These are phyloP conservation scores for Manduca sexta DNA, from an alignment of 1,140 invertebrate genomes.

Conservation along the genomic window DNA sequence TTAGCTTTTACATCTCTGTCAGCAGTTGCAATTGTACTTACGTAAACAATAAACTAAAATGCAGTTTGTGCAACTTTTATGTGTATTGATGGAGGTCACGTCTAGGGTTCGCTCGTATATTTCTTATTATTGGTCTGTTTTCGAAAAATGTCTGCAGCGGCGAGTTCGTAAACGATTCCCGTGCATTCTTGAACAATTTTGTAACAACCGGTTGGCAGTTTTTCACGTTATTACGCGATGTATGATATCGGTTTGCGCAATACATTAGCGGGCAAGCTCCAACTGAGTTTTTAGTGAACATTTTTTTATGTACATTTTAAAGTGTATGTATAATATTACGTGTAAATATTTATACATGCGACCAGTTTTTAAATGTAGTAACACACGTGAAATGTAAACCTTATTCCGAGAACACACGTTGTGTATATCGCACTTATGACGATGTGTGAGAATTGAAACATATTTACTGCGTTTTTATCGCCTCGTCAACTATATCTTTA, in stretches of 20 bases:
- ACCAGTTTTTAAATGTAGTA: not conserved
- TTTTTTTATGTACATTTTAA: conserved; percentile 2
- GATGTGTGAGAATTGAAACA: not conserved
- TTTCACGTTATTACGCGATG: conserved; percentile 9
- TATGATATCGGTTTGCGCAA: conserved; percentile 10
- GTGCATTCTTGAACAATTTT: not conserved
- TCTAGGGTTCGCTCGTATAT: too few species aligned
- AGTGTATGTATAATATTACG: not conserved
- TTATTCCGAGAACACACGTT: conserved; percentile 3
- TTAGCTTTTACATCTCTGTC: too few species aligned
- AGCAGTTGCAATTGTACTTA: too few species aligned
- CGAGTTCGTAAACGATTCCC: too few species aligned
- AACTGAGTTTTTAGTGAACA: not conserved
- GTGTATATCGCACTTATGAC: not conserved
- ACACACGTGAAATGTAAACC: conserved; percentile 6
- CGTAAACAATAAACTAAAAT: too few species aligned
- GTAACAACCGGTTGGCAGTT: not conserved
- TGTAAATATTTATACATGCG: not conserved
- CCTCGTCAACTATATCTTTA: not conserved
- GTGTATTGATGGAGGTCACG: too few species aligned
- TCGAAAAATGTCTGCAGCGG: too few species aligned
- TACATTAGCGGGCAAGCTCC: conserved; percentile 7
- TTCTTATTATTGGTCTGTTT: too few species aligned
- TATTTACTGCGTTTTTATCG: not conserved
- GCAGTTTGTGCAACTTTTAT: too few species aligned